Conservation (phyloP, 2,888 invertebrate species). For the Catocala nupta region DNA sequence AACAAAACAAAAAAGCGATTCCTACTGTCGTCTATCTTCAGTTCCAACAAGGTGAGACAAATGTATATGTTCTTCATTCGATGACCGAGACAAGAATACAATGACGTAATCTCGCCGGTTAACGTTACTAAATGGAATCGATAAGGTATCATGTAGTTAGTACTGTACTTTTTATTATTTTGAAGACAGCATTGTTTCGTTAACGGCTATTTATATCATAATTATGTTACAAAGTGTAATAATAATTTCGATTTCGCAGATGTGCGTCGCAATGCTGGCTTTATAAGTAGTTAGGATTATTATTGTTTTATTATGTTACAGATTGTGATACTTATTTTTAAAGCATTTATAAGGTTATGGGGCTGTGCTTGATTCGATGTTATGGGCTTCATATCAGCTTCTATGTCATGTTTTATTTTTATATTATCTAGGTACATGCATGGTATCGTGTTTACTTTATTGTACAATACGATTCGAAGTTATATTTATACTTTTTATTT, state of each 20-base stretch:
- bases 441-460: constrained; percentile 57
- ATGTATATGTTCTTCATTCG: constrained; percentile 7
- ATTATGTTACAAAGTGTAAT: constrained; percentile 20
- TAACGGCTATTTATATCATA: constrained; percentile 25
- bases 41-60: constrained; percentile 95
- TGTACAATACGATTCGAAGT: constrained; percentile 47
- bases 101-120: too few species aligned
- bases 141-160: constrained; percentile 10
- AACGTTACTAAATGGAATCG: background rate
- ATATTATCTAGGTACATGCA: constrained; percentile 48
- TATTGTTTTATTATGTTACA: constrained; percentile 26
- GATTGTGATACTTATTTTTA: constrained; percentile 26
- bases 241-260: constrained; percentile 29
- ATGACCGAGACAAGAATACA: background rate
- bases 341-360: constrained; percentile 49
- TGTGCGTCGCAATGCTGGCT: constrained; percentile 32
- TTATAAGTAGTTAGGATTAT: constrained; percentile 30
- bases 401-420: constrained; percentile 33
- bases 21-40: constrained; percentile 96
- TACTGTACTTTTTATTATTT: constrained; percentile 15
- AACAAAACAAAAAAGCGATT: constrained; percentile 95
- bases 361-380: constrained; percentile 58
- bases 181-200: constrained; percentile 30
- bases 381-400: constrained; percentile 59
- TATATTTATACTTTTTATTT: constrained; percentile 55